Base-by-base conservation (phyloP, 2,888 invertebrate species). In the Macrophya alboannulata region DNA sequence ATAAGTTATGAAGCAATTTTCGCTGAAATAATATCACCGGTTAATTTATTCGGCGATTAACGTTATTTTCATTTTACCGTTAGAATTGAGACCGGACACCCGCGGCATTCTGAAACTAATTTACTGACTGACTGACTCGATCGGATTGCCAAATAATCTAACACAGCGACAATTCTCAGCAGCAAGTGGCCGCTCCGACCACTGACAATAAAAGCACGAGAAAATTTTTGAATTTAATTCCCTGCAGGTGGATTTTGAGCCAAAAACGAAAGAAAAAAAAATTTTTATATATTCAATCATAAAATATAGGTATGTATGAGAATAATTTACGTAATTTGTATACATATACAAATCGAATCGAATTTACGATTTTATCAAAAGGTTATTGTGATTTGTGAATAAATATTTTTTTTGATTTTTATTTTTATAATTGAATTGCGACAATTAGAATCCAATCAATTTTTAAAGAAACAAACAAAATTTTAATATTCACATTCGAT, bases 31-130 rank as follows among this genome's bases (percentile, higher is more conserved):
- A 37, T 37, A 71, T 10, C 71, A 37, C n/a, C 71, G 71, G 17
- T n/a, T 71, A 71, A 71, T 71, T 71, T 71, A 71, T 71, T 71
- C 71, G 71, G 12, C 71, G 71, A 71, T 71, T 71, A 71, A 71
- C 37, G 71, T 40, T 71, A 71, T 71, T 71, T 31, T 71, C 51
- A 71, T 71, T 71, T 71, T 37, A 71, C 71, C 71, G 71, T 17
- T 71, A 71, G 71, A 15, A 71, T 71, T 15, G 25, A 71, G 71
- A 71, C 37, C 5, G 17, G 40, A 40, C 37, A 37, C 71, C 71
- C n/a, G 71, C 37, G 31, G 71, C 40, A 71, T 71, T 40, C 10
- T 71, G 10, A 71, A 71, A 71, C 71, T 1, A 71, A 71, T 37
- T 37, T 37, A 37, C 40, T 17, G 17, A 62, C 51, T 15, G 37